These are phyloP conservation scores for Australoheros scitulus DNA, from an alignment of 2,113 vertebrate species.

Conservation along the genomic window DNA sequence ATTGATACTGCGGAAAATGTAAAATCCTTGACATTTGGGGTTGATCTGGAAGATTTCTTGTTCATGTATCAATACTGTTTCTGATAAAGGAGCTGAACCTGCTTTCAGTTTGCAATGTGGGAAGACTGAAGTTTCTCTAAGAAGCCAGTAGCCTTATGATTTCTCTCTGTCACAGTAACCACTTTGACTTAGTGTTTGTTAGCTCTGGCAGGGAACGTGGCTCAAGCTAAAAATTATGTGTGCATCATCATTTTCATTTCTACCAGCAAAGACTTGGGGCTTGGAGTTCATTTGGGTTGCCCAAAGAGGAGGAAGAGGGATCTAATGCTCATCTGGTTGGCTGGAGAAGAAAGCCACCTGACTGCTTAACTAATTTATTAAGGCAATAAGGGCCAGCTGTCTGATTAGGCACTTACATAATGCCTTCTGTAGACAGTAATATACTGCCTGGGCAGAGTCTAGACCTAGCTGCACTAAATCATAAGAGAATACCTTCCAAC, in stretches of 20 bases:
- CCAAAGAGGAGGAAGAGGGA: not conserved
- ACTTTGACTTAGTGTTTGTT: conserved; percentile 1
- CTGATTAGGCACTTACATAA: not conserved
- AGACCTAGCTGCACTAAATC: not conserved
- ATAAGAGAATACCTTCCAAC: conserved; percentile 3
- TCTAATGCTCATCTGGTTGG: conserved; percentile 18
- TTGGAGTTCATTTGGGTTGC: not conserved
- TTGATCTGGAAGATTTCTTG: not conserved
- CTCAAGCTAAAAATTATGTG: not conserved
- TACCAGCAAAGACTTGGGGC: not conserved
- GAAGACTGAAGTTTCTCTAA: not conserved
- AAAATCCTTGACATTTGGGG: not conserved
- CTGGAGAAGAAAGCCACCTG: not conserved
- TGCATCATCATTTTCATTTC: not conserved
- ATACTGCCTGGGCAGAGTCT: not conserved
- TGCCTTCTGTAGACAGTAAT: not conserved
- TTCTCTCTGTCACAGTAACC: conserved; percentile 5
- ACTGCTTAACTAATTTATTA: conserved; percentile 29
- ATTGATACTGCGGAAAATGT: not conserved
- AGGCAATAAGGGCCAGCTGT: conserved; percentile 13
- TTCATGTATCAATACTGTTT: not conserved
- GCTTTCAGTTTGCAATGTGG: conserved; percentile 1
- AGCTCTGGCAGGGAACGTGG: not conserved
- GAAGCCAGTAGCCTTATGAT: not conserved
- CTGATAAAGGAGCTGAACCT: not conserved